A percentile compares a stretch with the other conserved stretches of the same genome.
Conservation (phyloP, 2,797 vertebrate genomes). For the Bradypodion ventrale region DNA sequence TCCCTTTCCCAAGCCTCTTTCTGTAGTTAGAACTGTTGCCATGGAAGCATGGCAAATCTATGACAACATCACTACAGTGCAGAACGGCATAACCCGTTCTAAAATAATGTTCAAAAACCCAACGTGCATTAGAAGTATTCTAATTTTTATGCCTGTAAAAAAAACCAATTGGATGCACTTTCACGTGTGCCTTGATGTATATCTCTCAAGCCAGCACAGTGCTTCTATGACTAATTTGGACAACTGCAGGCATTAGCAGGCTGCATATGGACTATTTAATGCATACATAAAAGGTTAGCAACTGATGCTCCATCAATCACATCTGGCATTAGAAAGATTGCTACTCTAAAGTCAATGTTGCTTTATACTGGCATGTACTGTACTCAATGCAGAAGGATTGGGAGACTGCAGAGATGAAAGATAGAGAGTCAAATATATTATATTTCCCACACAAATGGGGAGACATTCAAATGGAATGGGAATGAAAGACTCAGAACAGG, state of each 20-base stretch:
- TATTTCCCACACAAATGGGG: background rate
- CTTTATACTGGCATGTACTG: background rate
- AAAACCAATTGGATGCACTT: background rate
- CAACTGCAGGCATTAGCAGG: background rate
- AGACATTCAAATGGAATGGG: too few species aligned
- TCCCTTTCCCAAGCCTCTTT: background rate
- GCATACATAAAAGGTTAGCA: background rate
- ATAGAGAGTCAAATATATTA: background rate
- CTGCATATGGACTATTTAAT: background rate
- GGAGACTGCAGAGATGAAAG: background rate
- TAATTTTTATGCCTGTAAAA: background rate
- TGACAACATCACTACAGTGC: background rate
- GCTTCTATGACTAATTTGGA: background rate
- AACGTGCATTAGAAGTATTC: background rate
- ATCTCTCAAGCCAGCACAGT: background rate
- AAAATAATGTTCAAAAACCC: background rate
- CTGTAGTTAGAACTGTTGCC: background rate
- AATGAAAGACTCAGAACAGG: background rate
- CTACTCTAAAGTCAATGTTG: background rate
- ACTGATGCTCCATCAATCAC: background rate
- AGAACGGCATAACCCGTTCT: background rate
- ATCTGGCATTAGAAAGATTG: background rate
- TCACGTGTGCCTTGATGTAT: background rate
- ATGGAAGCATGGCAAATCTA: conserved; percentile 2
- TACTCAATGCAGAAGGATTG: background rate